Base-by-base conservation (phyloP, 2,888 invertebrate species). In the Rosalia funebris region DNA sequence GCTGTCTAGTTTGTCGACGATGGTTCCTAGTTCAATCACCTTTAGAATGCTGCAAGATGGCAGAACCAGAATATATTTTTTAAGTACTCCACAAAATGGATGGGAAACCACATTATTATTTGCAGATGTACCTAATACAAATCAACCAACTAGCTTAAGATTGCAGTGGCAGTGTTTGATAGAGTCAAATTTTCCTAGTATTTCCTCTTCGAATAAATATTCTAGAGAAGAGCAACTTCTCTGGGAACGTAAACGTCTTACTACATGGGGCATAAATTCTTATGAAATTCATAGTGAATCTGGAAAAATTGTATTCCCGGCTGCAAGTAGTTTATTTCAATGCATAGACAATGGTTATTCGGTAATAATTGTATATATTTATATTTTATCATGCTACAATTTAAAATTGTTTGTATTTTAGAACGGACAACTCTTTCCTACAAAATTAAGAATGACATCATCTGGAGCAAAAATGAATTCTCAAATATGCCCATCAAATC, bases 241-340 rank as follows among this genome's bases (percentile, higher is more conserved):
- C 61, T 91, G 95, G 85, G 98, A 98, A 80, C 83, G 98, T 17
- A 96, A 96, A 82, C 86, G 98, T 54, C 87, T 96, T 37, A 91
- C 95, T 0, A 92, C 93, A 0, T 95, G 93, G 91, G 96, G 98
- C 15, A 96, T 98, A 57, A 95, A 95, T 0, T 93, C 94, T 0
- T 98, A 96, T 76, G 95, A 96, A 79, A 84, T 96, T 50, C 93
- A 96, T 73, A 86, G 88, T 25, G 85, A 85, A 4, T 89, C 91
- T 16, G 95, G 95, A 17, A 89, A 92, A 74, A 89, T 98, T 70
- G 89, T 97, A 59, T 97, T 97, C 82, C 94, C 96, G 10, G 93
- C 95, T 60, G 91, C 92, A 0, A 92, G 94, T 56, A 91, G 92
- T 61, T 84, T 98, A 64, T 97, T 93, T 81, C 91, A 93, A 55